These are phyloP conservation scores for Diarsia dahlii DNA, from an alignment of 2,888 invertebrate genomes.

Conservation along the genomic window DNA sequence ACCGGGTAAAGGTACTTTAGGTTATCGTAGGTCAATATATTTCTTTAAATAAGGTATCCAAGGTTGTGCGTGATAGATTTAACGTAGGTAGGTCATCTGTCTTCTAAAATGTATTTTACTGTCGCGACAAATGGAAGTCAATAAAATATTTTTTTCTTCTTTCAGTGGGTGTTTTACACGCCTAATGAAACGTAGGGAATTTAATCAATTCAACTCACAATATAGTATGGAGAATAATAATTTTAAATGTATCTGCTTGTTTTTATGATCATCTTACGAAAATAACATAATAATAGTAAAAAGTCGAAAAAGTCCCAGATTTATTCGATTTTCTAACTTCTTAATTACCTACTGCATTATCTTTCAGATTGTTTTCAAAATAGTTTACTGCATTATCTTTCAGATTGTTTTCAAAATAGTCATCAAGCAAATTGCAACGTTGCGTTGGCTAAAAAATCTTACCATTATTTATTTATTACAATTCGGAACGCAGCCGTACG, in stretches of 20 bases:
- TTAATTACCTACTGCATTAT: too few relatives aligned
- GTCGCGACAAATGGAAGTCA: not conserved
- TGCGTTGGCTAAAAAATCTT: too few relatives aligned
- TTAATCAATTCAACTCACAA: not conserved
- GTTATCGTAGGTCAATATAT: slow-evolving; percentile 4
- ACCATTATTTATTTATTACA: not conserved
- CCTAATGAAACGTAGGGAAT: not conserved
- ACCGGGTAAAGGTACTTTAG: slow-evolving; percentile 15
- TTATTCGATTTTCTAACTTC: too few relatives aligned
- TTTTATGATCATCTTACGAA: too few relatives aligned
- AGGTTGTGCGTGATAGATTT: slow-evolving; percentile 12
- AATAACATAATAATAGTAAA: too few relatives aligned
- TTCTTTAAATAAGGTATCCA: not conserved
- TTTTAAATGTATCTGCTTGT: too few relatives aligned
- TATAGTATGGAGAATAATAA: not conserved
- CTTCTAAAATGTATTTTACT: not conserved
- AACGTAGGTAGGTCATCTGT: not conserved
- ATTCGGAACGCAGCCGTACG: slow-evolving; percentile 30
- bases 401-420: too few relatives aligned
- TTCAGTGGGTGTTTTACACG: not conserved
- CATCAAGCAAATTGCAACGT: too few relatives aligned
- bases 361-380: too few relatives aligned
- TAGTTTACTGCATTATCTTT: too few relatives aligned
- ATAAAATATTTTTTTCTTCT: not conserved
- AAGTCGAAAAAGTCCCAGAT: too few relatives aligned